These are phyloP conservation scores for Phaetusa simplex DNA, from an alignment of 2,113 vertebrate species.

Conservation along the genomic window DNA sequence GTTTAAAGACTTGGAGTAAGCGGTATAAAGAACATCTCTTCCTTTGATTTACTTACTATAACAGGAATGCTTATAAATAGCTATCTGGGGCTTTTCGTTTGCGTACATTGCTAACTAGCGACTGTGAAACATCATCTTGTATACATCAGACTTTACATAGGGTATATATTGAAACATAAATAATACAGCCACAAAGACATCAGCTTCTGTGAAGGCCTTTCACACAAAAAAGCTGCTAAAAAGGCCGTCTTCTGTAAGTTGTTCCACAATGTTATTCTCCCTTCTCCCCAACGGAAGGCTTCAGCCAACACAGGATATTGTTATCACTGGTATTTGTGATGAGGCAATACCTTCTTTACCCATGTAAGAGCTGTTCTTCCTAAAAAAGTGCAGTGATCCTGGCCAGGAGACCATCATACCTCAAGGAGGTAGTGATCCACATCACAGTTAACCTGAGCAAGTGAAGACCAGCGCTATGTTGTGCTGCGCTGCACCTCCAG, in stretches of 20 bases:
- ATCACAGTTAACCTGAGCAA: not conserved
- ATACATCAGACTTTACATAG: not conserved
- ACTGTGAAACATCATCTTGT: not conserved
- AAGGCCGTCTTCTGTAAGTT: not conserved
- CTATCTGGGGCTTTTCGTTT: not conserved
- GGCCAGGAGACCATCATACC: not conserved
- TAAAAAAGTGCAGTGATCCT: not conserved
- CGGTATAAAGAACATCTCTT: not conserved
- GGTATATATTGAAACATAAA: not conserved
- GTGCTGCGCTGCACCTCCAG: not conserved
- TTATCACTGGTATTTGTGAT: not conserved
- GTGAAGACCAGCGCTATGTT: not conserved
- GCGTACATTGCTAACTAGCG: not conserved
- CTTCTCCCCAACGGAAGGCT: not conserved
- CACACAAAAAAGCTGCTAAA: not conserved
- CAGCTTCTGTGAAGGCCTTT: not conserved
- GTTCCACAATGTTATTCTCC: not conserved
- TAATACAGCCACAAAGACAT: not conserved
- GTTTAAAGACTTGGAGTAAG: not conserved
- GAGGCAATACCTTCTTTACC: not conserved
- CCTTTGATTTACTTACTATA: not conserved
- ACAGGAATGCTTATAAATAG: not conserved
- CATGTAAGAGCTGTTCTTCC: not conserved
- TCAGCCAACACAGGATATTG: not conserved
- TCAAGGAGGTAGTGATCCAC: not conserved